Evolutionary conservation across 2,797 vertebrate genomes (phyloP).

Genomic region (Pseudotriccus pelzelni): DNA sequence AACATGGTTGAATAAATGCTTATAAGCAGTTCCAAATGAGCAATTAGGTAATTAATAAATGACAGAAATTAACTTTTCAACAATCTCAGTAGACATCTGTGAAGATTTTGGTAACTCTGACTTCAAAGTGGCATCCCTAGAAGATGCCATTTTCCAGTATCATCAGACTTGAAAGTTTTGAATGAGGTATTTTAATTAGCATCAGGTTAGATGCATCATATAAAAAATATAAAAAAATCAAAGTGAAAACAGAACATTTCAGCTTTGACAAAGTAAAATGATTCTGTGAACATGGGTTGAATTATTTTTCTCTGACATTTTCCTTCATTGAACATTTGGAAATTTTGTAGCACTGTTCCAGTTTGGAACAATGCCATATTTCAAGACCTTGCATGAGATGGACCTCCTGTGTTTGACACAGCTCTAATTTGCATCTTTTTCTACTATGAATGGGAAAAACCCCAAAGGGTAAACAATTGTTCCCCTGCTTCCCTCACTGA

Average conservation of each 20-base stretch:
- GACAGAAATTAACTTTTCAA: not conserved
- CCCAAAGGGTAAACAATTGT: not conserved
- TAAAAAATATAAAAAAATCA: not conserved
- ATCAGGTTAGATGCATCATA: not conserved
- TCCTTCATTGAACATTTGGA: not conserved
- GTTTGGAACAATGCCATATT: not conserved
- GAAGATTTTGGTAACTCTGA: not conserved
- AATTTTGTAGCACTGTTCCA: not conserved
- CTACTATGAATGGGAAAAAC: not conserved
- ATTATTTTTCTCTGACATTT: not conserved
- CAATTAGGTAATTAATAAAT: not conserved
- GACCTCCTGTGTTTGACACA: not conserved
- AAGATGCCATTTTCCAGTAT: not conserved
- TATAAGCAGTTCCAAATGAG: not conserved
- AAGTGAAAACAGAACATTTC: not conserved
- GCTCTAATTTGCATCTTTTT: constrained; percentile 17
- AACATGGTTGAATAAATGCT: not conserved
- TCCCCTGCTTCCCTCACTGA: not conserved
- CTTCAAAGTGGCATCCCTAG: not conserved
- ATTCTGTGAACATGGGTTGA: not conserved
- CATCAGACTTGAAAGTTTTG: not conserved
- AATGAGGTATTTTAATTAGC: not conserved
- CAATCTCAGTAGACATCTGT: not conserved
- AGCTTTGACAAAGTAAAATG: not conserved
- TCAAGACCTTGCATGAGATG: not conserved